Conservation (phyloP, 2,797 vertebrate species). For the Muraenolepis orangiensis region DNA sequence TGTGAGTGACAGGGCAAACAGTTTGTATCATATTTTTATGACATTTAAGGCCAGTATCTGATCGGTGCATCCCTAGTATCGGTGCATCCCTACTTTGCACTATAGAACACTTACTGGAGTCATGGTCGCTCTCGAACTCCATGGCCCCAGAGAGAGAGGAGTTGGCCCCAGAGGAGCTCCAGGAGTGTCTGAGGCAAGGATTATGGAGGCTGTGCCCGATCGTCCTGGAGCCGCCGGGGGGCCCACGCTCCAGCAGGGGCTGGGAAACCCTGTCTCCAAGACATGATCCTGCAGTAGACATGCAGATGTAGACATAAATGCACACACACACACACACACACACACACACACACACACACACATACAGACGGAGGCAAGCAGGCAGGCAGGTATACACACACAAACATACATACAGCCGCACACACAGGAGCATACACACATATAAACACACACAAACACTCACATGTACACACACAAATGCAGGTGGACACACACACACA, state of each 20-base stretch:
- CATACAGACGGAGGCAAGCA: too few species aligned
- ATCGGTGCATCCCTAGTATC: too few species aligned
- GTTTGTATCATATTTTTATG: too few species aligned
- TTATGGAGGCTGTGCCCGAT: slow-evolving; percentile 26
- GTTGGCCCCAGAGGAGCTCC: slow-evolving; percentile 49
- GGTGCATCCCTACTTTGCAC: too few species aligned
- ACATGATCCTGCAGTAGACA: slow-evolving; percentile 55
- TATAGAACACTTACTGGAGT: slow-evolving; percentile 49
- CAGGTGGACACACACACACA: background rate
- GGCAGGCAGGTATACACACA: background rate
- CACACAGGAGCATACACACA: background rate
- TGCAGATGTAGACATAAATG: background rate
- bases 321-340: background rate
- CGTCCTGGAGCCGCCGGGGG: slow-evolving; percentile 33
- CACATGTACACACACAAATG: background rate
- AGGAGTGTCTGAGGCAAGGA: slow-evolving; percentile 55
- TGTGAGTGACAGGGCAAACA: too few species aligned
- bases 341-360: slow-evolving; percentile 8
- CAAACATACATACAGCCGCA: background rate
- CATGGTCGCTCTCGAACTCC: slow-evolving; percentile 40
- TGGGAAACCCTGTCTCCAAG: slow-evolving; percentile 38
- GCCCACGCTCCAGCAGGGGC: slow-evolving; percentile 50
- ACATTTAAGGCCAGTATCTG: too few species aligned
- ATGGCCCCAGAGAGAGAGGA: slow-evolving; percentile 41
- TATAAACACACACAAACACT: background rate